Evolutionary conservation across 2,888 invertebrate genomes (phyloP), one percentile per base, ranked within the genome.

Genomic region (Dasysyrphus tricinctus): DNA sequence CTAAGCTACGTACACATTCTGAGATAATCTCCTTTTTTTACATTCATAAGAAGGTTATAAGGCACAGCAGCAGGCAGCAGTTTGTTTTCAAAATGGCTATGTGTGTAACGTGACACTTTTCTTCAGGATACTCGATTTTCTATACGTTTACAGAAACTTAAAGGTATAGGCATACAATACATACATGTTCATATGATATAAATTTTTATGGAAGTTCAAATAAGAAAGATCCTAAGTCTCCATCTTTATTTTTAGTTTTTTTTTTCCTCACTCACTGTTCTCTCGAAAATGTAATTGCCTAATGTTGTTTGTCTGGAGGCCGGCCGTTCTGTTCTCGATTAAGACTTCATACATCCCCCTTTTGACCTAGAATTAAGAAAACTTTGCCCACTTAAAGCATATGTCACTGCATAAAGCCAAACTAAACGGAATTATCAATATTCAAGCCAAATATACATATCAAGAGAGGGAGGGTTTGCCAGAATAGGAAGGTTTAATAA

Each of bases 51-150:
- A 32, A 44, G 63, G 44, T 49, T 37, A 49, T 16, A 65, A 16
- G 47, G 65, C 14, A 39, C 7, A 49, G n/a, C 29, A 29, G n/a
- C 29, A 47, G 47, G 6, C 11, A 72, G 11, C 19, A 19, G 39
- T 34, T 32, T 32, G 7, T 49, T 65, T 19, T 42, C 16, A 54
- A 19, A 37, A 19, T 19, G 42, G 42, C 11, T 47, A 47, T 54
- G 72, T 47, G 19, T 59, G 56, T 67, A 67, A 67, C 49, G 67
- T 67, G 67, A 67, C 67, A 67, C 49, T 67, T 9, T 49, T 34
- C 19, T 67, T 19, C 49, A 49, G 19, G 47, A 67, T 67, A 19
- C 34, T 61, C 39, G 61, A 61, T 24, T 49, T 67, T 54, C 14
- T 49, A 3, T 19, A 11, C 47, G 11, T 32, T 49, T 32, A n/a